Base-by-base conservation (phyloP, 2,113 vertebrate genomes). In the Pachypanchax playfairii region DNA sequence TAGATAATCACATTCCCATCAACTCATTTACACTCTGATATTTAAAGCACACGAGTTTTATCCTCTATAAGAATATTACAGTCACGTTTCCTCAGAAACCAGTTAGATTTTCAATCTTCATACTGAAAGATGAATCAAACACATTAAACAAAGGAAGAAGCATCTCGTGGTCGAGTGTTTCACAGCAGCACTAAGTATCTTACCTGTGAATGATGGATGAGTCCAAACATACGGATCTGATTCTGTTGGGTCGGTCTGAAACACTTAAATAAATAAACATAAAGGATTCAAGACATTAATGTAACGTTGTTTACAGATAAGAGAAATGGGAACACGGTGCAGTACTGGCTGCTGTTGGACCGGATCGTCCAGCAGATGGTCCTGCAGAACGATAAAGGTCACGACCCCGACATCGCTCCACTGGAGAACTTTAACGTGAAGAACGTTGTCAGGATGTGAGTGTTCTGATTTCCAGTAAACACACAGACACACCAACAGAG, bases 381-480 rank as follows among this genome's bases (percentile, higher is more conserved):
- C 73, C 91, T 99, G 79, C 97, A 99, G 77, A 98, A 94, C 68
- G 96, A 98, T 89, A 98, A 97, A 91, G 97, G 96, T 85, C 96
- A 98, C 63, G 97, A 99, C 87, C 96, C 96, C 0, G 96, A 99
- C 0, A 92, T 93, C 71, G 94, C 97, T 14, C 96, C 96, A 54
- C 87, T 99, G 90, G 97, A 99, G 90, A 99, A 99, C 85, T 99
- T 99, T 87, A 98, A 98, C 73, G 97, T 99, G 83, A 99, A 96
- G 90, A 99, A 99, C 0, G 95, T 99, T 0, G 96, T 99, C 60
- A 93, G 96, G 80, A 98, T 99, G 97, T 99, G 85, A 97, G 97
- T 89, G 55, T 20, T 26, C 18, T 2, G 4, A 17, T 58, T 46
- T 38, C 18, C 47, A 26, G 26, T 13, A 2, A 52, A 55, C 22